phyloP scores from a whole-genome alignment of 1,140 invertebrate species.

The Neotoxoptera formosana region DNA sequence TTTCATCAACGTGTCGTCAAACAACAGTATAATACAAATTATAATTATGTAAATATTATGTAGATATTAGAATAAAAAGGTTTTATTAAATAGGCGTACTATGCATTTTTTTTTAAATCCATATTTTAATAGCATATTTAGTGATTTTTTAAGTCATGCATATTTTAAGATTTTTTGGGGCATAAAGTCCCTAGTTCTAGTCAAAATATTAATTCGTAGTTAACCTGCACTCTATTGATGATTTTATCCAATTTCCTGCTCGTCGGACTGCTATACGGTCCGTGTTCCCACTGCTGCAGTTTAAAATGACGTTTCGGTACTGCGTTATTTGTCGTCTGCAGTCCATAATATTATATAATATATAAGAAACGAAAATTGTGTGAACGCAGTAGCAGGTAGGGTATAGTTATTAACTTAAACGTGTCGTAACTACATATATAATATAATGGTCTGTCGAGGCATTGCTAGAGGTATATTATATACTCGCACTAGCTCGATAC shows the following conservation, averaged over 20 bases:
- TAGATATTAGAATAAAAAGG: too few relatives aligned
- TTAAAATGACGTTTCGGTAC: background rate
- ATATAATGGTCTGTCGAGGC: background rate
- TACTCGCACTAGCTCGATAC: background rate
- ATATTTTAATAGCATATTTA: too few relatives aligned
- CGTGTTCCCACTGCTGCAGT: background rate
- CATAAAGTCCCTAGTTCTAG: too few relatives aligned
- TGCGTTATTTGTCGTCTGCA: background rate
- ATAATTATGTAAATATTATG: too few relatives aligned
- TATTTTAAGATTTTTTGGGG: too few relatives aligned
- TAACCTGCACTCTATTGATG: too few relatives aligned
- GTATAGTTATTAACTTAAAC: background rate
- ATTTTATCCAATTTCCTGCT: background rate
- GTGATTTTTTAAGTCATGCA: too few relatives aligned
- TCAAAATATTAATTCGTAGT: too few relatives aligned
- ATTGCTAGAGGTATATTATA: background rate
- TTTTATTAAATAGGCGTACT: too few relatives aligned
- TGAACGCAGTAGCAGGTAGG: background rate
- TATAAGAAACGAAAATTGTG: background rate
- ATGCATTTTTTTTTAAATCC: too few relatives aligned
- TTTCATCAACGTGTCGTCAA: too few relatives aligned
- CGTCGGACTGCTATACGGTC: background rate
- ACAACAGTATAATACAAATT: too few relatives aligned
- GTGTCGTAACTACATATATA: background rate
- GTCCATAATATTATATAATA: background rate